A percentile compares a stretch with the other conserved stretches of the same genome.
phyloP scores from a whole-genome alignment of 2,888 invertebrate species.

The Camponotus fellah region DNA sequence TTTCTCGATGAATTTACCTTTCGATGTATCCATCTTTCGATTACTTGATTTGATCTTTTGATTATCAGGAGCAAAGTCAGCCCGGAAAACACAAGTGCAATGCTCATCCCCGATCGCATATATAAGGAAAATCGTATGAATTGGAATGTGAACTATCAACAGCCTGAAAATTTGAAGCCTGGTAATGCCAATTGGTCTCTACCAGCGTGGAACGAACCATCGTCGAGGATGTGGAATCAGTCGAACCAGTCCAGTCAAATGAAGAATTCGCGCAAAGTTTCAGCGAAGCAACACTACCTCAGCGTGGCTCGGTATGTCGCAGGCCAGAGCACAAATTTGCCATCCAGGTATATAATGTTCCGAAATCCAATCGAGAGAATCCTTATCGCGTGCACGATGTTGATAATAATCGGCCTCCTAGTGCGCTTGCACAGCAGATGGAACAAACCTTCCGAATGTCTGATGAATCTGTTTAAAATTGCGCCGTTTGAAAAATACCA shows the following conservation, averaged over 20 bases:
- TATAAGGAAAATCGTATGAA: slow-evolving; percentile 86
- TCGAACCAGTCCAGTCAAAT: slow-evolving; percentile 63
- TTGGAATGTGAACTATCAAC: slow-evolving; percentile 86
- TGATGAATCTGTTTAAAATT: background rate
- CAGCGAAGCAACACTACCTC: slow-evolving; percentile 92
- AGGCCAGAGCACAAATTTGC: slow-evolving; percentile 87
- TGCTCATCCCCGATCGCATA: slow-evolving; percentile 81
- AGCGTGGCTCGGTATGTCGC: slow-evolving; percentile 93
- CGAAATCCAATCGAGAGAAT: slow-evolving; percentile 59
- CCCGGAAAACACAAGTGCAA: slow-evolving; percentile 75
- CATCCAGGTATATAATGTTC: slow-evolving; percentile 80
- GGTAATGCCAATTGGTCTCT: slow-evolving; percentile 81
- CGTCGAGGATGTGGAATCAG: slow-evolving; percentile 77
- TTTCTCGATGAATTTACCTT: slow-evolving; percentile 10
- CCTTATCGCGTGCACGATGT: slow-evolving; percentile 23
- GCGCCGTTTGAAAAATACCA: background rate
- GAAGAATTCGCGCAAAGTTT: slow-evolving; percentile 83
- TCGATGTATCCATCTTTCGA: background rate
- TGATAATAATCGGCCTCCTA: slow-evolving; percentile 27
- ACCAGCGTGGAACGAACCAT: slow-evolving; percentile 82
- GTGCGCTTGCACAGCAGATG: background rate
- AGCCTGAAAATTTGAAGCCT: slow-evolving; percentile 77
- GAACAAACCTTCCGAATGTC: background rate
- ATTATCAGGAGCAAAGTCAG: slow-evolving; percentile 80
- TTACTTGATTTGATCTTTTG: slow-evolving; percentile 49